Evolutionary conservation across 2,888 invertebrate genomes (phyloP), one percentile per base, ranked within the genome.

Genomic region (Emmelina monodactyla): DNA sequence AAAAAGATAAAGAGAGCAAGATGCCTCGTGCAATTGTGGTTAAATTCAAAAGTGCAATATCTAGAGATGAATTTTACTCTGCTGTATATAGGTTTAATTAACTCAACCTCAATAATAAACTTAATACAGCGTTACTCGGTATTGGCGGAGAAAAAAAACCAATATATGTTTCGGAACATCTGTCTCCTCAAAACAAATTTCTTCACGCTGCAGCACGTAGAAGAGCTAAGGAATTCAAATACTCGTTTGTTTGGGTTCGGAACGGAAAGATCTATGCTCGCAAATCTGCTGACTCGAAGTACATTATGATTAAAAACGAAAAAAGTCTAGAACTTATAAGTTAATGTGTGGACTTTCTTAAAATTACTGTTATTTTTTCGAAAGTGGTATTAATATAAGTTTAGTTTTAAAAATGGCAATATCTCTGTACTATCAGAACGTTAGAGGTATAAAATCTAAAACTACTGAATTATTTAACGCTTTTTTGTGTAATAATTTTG

Each of bases 401-500:
- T n/a, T n/a, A n/a, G n/a, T n/a, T n/a, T n/a, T n/a, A n/a, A n/a
- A n/a, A n/a, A 30, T 30, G 30, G 30, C 12, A 12, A 12, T 13
- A 9, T 30, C 30, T 12, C 6, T 30, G 9, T 30, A 30, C 10
- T 30, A 30, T 14, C 30, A 30, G 10, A 30, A 30, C 14, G 13
- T 30, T 9, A 11, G 30, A 3, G n/a, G n/a, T n/a, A n/a, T n/a
- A n/a, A n/a, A n/a, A n/a, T n/a, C n/a, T n/a, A n/a, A n/a, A n/a
- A n/a, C n/a, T n/a, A n/a, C n/a, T n/a, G n/a, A n/a, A n/a, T n/a
- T n/a, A n/a, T n/a, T n/a, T n/a, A n/a, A n/a, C n/a, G 9, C 30
- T 12, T 3, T 30, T 11, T 14, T 30, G 6, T 11, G 9, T 30
- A 30, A 14, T 30, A 30, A 30, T 30, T 30, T 30, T 30, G 30